Conservation (phyloP, 2,113 vertebrate species). For the Archilochus colubris region DNA sequence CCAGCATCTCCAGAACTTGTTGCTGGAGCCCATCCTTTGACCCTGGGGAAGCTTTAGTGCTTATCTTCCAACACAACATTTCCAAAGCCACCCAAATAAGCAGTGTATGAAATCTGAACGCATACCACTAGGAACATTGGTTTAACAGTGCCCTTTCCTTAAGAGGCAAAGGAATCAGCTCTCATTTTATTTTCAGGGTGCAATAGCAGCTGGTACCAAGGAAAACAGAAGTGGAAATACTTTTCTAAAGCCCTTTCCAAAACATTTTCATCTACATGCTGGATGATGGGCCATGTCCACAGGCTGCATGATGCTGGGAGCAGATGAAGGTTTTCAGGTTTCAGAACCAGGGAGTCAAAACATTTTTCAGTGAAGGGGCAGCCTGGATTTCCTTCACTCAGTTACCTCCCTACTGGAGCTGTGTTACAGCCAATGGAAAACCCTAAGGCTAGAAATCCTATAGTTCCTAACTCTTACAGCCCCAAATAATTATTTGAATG, state of each 20-base stretch:
- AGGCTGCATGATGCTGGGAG: fast-evolving
- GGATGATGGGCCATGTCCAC: neutral
- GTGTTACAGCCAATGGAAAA: neutral
- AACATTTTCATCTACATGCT: neutral
- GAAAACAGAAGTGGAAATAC: slow-evolving; percentile 34
- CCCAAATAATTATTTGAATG: neutral
- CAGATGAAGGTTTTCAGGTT: neutral
- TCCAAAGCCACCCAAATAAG: neutral
- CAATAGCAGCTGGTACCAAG: neutral
- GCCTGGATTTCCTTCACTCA: neutral
- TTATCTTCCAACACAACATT: neutral
- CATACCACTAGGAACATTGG: neutral
- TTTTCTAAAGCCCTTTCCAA: slow-evolving; percentile 25
- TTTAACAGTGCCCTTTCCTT: neutral
- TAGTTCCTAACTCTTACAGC: neutral
- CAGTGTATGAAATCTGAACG: neutral
- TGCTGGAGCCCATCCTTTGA: neutral
- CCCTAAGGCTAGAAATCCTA: neutral
- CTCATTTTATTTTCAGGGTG: slow-evolving; percentile 12
- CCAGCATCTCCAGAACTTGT: neutral
- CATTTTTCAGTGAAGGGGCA: neutral
- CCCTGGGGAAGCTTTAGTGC: neutral
- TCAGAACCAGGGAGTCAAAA: neutral
- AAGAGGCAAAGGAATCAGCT: neutral
- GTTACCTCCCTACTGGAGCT: neutral